A percentile compares a stretch with the other conserved stretches of the same genome.
Conservation (phyloP, 2,797 vertebrate genomes). For the Lophius americanus region DNA sequence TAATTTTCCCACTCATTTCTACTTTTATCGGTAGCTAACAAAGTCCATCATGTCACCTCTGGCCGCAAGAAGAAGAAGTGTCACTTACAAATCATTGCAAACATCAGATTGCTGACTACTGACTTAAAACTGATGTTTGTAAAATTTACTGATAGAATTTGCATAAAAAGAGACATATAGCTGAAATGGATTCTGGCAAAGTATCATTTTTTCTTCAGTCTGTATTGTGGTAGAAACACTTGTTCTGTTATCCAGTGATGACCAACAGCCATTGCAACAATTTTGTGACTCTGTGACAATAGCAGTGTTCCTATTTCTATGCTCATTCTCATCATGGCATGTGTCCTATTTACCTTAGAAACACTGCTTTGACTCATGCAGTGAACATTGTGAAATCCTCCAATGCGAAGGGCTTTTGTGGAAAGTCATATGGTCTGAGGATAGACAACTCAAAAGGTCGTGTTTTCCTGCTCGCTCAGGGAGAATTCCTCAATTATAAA, state of each 20-base stretch:
- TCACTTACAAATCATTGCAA: background rate
- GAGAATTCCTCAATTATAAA: slow-evolving; percentile 44
- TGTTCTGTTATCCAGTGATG: slow-evolving; percentile 1
- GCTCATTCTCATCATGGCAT: slow-evolving; percentile 44
- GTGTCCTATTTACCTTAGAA: slow-evolving; percentile 54
- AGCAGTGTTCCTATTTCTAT: slow-evolving; percentile 47
- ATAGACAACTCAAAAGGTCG: slow-evolving; percentile 15
- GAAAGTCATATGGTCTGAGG: slow-evolving; percentile 54
- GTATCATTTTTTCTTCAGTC: slow-evolving; percentile 27
- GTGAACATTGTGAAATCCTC: slow-evolving; percentile 54
- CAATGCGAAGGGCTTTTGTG: slow-evolving; percentile 56
- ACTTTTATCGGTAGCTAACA: background rate
- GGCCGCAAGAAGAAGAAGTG: background rate
- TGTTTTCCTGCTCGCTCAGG: slow-evolving; percentile 26
- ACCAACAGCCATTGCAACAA: background rate
- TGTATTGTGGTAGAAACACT: slow-evolving; percentile 12
- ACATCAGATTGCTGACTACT: background rate
- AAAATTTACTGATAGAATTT: background rate
- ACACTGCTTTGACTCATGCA: slow-evolving; percentile 55
- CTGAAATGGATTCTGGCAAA: background rate
- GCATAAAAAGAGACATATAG: slow-evolving; percentile 10
- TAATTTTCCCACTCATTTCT: background rate
- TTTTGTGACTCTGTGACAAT: slow-evolving; percentile 16
- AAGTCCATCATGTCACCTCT: background rate
- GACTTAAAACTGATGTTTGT: background rate